Conservation (phyloP, 2,113 vertebrate species). For the Genyomyrus donnyi region DNA sequence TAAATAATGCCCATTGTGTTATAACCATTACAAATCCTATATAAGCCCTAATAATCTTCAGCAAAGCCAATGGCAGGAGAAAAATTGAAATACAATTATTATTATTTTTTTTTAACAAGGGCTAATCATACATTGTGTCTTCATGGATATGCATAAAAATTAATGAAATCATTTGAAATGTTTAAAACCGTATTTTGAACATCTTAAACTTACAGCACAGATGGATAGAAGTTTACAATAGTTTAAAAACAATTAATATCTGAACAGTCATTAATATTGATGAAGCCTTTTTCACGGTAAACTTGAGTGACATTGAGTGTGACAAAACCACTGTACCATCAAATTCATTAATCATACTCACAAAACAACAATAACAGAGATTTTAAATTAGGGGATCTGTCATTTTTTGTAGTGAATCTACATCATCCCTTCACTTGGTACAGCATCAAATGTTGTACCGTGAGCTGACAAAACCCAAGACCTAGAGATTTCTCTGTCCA, state of each 20-base stretch:
- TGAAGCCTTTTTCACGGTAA: background rate
- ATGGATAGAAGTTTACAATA: background rate
- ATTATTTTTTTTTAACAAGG: background rate
- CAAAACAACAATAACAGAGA: background rate
- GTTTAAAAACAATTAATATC: background rate
- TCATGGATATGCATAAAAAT: background rate
- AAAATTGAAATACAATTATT: background rate
- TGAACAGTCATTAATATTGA: background rate
- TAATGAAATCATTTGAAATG: background rate
- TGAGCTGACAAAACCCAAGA: background rate
- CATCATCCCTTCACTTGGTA: background rate
- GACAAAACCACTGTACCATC: background rate
- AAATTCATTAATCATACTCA: background rate
- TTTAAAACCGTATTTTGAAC: background rate
- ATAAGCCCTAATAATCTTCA: background rate
- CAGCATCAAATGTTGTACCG: background rate
- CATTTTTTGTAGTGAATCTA: background rate
- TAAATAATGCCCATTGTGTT: background rate
- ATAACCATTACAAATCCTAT: background rate
- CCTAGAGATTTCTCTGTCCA: background rate
- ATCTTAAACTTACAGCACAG: background rate
- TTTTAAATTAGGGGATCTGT: background rate
- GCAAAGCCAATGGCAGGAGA: background rate
- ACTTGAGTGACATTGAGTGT: slow-evolving; percentile 7
- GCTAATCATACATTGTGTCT: background rate